Conservation (phyloP, 2,797 vertebrate species). For the Sebastiscus albofasciatus region DNA sequence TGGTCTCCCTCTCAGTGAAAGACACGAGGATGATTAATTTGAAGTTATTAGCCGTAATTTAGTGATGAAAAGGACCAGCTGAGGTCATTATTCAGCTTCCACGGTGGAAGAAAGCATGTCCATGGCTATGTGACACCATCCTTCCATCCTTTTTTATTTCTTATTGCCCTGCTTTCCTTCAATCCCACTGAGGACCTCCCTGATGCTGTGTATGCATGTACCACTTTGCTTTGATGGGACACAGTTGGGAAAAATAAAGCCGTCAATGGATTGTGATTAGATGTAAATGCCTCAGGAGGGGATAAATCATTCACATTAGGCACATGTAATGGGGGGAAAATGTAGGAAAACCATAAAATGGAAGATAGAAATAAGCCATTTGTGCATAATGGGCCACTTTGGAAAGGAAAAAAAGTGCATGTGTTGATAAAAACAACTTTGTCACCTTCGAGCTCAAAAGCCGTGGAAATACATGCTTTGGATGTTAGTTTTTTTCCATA, state of each 20-base stretch:
- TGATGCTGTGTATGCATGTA: not conserved
- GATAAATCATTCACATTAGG: constrained; percentile 10
- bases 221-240: constrained; percentile 14
- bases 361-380: constrained; percentile 1
- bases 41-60: constrained; percentile 51
- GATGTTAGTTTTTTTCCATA: not conserved
- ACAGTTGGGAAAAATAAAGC: constrained; percentile 17
- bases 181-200: constrained; percentile 3
- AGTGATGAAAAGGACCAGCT: constrained; percentile 46
- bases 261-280: constrained; percentile 30
- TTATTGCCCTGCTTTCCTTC: constrained; percentile 2
- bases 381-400: not conserved
- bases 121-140: constrained; percentile 31
- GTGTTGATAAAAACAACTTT: constrained; percentile 11
- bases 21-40: constrained; percentile 53
- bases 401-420: not conserved
- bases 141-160: constrained; percentile 27
- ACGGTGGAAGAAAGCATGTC: constrained; percentile 19
- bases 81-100: constrained; percentile 33
- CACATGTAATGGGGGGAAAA: constrained; percentile 10
- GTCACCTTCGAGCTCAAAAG: not conserved
- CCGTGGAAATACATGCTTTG: not conserved
- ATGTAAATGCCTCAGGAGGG: constrained; percentile 19
- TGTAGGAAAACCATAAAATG: not conserved
- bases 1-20: constrained; percentile 17